phyloP scores from a whole-genome alignment of 2,888 invertebrate species.

The Cryptosula pallasiana region DNA sequence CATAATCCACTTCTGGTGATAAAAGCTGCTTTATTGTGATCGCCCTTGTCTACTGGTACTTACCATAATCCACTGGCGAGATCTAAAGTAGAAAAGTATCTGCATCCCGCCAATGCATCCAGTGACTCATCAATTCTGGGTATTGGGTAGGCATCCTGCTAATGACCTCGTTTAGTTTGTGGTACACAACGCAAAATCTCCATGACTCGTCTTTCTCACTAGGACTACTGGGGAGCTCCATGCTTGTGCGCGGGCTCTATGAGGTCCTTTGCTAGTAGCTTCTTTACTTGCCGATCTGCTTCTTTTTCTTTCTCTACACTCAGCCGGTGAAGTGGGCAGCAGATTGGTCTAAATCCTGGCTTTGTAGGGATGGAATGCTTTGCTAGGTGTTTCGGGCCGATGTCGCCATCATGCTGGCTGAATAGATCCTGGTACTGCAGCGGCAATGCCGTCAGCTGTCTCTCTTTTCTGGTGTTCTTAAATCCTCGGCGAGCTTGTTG shows the following conservation, averaged over 20 bases:
- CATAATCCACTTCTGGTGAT: background rate
- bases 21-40: conserved; percentile 32
- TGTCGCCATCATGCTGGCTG: too few relatives aligned
- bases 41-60: conserved; percentile 29
- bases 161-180: background rate
- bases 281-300: too few relatives aligned
- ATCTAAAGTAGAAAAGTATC: background rate
- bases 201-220: background rate
- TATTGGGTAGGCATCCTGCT: background rate
- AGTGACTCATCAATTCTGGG: too few relatives aligned
- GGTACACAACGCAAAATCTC: background rate
- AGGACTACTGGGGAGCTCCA: background rate
- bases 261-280: too few relatives aligned
- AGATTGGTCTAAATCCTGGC: background rate
- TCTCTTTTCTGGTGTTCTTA: too few relatives aligned
- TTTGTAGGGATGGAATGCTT: background rate
- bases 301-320: too few relatives aligned
- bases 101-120: background rate
- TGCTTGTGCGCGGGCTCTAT: background rate
- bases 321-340: background rate
- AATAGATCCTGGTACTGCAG: too few relatives aligned
- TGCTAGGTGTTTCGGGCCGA: background rate
- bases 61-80: conserved; percentile 33
- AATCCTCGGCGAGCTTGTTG: too few relatives aligned
- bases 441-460: too few relatives aligned